These are phyloP conservation scores for Hemibagrus wyckioides DNA, from an alignment of 2,113 vertebrate species.

Conservation along the genomic window DNA sequence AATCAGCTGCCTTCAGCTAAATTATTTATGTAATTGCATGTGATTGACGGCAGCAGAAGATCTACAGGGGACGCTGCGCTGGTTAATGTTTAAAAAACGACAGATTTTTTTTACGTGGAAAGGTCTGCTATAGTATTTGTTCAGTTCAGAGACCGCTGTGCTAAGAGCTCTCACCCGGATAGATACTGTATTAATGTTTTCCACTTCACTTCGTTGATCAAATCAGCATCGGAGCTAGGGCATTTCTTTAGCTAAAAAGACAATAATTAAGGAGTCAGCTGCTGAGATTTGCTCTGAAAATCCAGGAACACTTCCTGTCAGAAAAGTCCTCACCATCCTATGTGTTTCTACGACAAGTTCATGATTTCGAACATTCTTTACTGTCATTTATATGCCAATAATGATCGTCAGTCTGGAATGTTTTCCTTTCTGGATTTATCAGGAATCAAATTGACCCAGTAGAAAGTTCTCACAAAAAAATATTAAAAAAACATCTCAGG, in stretches of 20 bases:
- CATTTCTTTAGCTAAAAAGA: not conserved
- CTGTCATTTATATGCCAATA: not conserved
- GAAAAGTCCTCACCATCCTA: not conserved
- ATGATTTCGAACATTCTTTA: not conserved
- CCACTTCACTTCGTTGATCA: not conserved
- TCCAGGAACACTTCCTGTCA: not conserved
- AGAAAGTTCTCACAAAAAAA: too few relatives aligned
- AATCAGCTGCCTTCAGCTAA: not conserved
- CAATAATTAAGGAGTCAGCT: not conserved
- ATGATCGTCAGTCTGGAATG: not conserved
- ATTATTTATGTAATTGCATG: not conserved
- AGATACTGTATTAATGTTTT: not conserved
- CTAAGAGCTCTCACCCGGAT: not conserved
- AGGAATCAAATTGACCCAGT: not conserved
- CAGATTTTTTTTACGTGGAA: too few relatives aligned
- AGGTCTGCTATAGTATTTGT: not conserved
- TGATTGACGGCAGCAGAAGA: not conserved
- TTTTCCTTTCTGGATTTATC: not conserved
- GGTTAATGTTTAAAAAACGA: not conserved
- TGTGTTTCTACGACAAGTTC: not conserved
- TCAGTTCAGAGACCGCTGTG: not conserved
- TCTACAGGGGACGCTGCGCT: not conserved
- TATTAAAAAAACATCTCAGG: not conserved
- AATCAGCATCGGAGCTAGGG: not conserved
- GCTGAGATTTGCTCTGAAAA: not conserved